phyloP scores from a whole-genome alignment of 2,888 invertebrate species.

The Helleia helle region DNA sequence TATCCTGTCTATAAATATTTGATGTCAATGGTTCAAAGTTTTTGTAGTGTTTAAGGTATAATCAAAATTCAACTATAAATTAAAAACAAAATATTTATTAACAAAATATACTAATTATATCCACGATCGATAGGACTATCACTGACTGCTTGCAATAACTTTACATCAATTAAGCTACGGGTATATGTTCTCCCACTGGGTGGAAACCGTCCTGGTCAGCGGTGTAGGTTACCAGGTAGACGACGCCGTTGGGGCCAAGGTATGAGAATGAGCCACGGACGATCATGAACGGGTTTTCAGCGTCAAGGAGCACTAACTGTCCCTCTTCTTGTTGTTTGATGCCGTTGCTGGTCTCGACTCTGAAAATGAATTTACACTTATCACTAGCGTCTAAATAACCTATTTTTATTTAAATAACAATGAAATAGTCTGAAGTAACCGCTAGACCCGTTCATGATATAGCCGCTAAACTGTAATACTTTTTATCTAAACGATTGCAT shows the following conservation, averaged over 20 bases:
- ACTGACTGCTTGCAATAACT: too few relatives aligned
- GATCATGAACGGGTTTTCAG: slow-evolving; percentile 37
- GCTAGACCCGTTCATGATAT: too few relatives aligned
- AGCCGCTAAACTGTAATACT: too few relatives aligned
- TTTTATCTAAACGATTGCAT: too few relatives aligned
- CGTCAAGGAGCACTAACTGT: slow-evolving; percentile 30
- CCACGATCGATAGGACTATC: too few relatives aligned
- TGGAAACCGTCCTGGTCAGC: slow-evolving; percentile 73
- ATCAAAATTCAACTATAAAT: not conserved
- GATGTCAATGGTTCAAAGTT: too few relatives aligned
- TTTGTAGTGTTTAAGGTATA: too few relatives aligned
- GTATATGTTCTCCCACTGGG: slow-evolving; percentile 47
- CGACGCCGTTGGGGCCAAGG: slow-evolving; percentile 56
- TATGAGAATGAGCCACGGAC: slow-evolving; percentile 47
- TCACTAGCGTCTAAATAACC: too few relatives aligned
- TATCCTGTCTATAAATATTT: too few relatives aligned
- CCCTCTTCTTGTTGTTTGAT: slow-evolving; percentile 21
- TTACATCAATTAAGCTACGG: slow-evolving; percentile 19
- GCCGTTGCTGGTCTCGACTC: slow-evolving; percentile 45
- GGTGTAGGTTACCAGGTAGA: slow-evolving; percentile 61
- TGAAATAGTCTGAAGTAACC: too few relatives aligned
- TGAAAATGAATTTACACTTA: slow-evolving; percentile 19
- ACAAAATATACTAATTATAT: not conserved
- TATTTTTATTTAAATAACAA: too few relatives aligned
- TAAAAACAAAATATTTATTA: not conserved